Evolutionary conservation across 2,888 invertebrate genomes (phyloP), one percentile per base, ranked within the genome.

Genomic region (Andrena haemorrhoa): DNA sequence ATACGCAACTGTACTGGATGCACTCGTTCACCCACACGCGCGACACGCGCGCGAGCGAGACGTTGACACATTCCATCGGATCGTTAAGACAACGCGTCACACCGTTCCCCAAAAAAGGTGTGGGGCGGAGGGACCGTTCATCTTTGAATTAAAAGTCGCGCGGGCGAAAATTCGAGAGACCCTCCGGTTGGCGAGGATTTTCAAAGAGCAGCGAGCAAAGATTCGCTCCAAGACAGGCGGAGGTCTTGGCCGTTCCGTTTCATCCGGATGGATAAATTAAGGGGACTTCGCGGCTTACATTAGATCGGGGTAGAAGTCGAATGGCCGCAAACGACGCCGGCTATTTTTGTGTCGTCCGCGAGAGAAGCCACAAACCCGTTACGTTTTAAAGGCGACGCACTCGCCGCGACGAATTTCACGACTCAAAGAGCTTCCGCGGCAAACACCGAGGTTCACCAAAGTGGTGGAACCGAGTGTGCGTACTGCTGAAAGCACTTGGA

Each of bases 331-430:
- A 86, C 85, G 85, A 83, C 83, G 82, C 64, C 73, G 84, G 89
- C 83, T 89, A 89, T 89, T 89, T 89, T 89, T 84, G 89, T 88
- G 83, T 78, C 82, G 79, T 80, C 85, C 89, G 72, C 86, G 79
- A 84, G 82, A 79, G 83, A 86, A 87, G 86, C 74, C 81, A 70
- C 87, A 79, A 88, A 88, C 73, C 47, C 87, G 87, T 49, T 80
- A 85, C 69, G 83, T 79, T 88, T 88, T 83, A 73, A 56, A 78
- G 56, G 47, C 70, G 65, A 70, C 77, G 65, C 75, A 72, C 83
- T 85, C 81, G 75, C 76, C 79, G 23, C 72, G 53, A 41, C 72
- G 75, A 87, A 88, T 87, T 77, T 83, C 77, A 81, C 73, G 29
- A 60, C 31, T 58, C 63, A 16, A 4, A 20, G 35, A 0, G 51